phyloP scores from a whole-genome alignment of 2,888 invertebrate species.

The Cataglyphis cursor region DNA sequence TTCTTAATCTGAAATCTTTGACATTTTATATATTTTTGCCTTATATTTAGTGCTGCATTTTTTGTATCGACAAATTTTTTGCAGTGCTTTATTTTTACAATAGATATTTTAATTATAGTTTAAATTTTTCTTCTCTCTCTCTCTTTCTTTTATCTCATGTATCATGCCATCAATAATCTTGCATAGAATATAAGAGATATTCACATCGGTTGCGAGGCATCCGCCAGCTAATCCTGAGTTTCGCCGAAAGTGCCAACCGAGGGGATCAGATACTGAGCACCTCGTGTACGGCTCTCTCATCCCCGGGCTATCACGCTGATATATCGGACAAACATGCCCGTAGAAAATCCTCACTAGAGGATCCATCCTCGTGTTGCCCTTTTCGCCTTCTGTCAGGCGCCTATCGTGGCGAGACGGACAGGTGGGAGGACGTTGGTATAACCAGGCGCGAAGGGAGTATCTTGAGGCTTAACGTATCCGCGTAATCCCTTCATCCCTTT shows the following conservation, averaged over 20 bases:
- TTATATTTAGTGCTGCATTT: neutral
- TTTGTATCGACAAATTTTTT: neutral
- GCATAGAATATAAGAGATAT: slow-evolving; percentile 1
- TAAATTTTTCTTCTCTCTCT: neutral
- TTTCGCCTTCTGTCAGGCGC: slow-evolving; percentile 71
- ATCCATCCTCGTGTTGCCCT: slow-evolving; percentile 67
- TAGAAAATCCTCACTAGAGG: slow-evolving; percentile 72
- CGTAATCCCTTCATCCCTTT: slow-evolving; percentile 85
- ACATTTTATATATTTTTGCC: neutral
- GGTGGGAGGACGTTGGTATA: slow-evolving; percentile 79
- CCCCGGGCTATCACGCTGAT: slow-evolving; percentile 63
- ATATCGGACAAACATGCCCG: slow-evolving; percentile 68
- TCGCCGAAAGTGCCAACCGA: slow-evolving; percentile 53
- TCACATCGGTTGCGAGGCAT: slow-evolving; percentile 19
- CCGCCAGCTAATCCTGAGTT: slow-evolving; percentile 44
- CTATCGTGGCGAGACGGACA: slow-evolving; percentile 78
- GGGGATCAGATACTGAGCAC: slow-evolving; percentile 61
- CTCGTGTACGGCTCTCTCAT: slow-evolving; percentile 61
- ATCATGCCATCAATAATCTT: neutral
- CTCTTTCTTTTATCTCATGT: neutral
- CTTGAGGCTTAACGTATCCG: slow-evolving; percentile 83
- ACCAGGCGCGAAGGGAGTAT: slow-evolving; percentile 79
- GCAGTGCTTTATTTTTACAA: neutral
- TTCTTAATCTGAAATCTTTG: neutral
- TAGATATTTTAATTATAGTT: slow-evolving; percentile 4